Conservation (phyloP, 2,113 vertebrate species). For the Takifugu flavidus region DNA sequence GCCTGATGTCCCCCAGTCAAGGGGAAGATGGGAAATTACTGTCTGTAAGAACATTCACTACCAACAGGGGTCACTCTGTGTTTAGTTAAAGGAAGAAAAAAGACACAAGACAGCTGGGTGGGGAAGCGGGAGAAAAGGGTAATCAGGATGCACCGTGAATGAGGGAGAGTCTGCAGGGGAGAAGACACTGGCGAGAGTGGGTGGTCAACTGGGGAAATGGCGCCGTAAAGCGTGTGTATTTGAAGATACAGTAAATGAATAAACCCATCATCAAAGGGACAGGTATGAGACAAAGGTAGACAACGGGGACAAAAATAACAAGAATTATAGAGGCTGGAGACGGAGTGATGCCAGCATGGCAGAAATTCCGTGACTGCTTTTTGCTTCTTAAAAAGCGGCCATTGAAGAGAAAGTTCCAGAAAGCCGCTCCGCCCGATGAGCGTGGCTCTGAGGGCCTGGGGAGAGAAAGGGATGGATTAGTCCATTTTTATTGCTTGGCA, state of each 20-base stretch:
- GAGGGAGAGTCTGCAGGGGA: slow-evolving; percentile 39
- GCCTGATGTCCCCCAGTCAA: slow-evolving; percentile 61
- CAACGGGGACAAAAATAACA: slow-evolving; percentile 22
- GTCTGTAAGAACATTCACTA: slow-evolving; percentile 24
- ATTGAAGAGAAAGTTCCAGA: slow-evolving; percentile 40
- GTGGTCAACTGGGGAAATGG: slow-evolving; percentile 51
- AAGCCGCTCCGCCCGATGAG: slow-evolving; percentile 31
- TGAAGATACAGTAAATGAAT: slow-evolving; percentile 41
- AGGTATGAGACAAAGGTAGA: slow-evolving; percentile 36
- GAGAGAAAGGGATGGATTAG: slow-evolving; percentile 67
- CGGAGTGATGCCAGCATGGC: slow-evolving; percentile 39
- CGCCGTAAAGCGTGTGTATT: slow-evolving; percentile 48
- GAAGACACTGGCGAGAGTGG: slow-evolving; percentile 40
- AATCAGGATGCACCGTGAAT: slow-evolving; percentile 51
- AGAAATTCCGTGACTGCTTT: slow-evolving; percentile 24
- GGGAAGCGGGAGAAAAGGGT: slow-evolving; percentile 35
- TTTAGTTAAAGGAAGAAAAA: slow-evolving; percentile 26
- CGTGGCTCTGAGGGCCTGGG: slow-evolving; percentile 44
- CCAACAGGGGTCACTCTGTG: slow-evolving; percentile 76
- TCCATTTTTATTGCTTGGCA: slow-evolving; percentile 69
- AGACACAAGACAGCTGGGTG: not conserved
- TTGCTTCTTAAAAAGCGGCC: slow-evolving; percentile 48
- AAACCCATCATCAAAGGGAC: slow-evolving; percentile 37
- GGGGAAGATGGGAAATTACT: slow-evolving; percentile 37
- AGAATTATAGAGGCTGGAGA: slow-evolving; percentile 19